phyloP scores from a whole-genome alignment of 2,888 invertebrate genomes.

The Drosophila ezoana region DNA sequence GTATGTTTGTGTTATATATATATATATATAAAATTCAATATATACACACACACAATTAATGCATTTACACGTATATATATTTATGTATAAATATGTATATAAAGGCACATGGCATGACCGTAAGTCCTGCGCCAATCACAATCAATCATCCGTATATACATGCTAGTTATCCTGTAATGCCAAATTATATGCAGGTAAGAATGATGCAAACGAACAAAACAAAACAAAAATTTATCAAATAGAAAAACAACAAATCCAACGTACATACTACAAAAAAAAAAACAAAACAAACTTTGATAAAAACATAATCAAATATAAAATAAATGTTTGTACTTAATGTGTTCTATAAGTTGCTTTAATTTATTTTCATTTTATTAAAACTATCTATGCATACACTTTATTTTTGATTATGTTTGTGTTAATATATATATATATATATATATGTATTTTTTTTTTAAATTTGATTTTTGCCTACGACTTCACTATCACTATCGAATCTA shows the following conservation, averaged over 20 bases:
- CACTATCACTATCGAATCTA: constrained; percentile 45
- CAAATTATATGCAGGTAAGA: constrained; percentile 86
- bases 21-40: constrained; percentile 25
- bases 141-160: constrained; percentile 86
- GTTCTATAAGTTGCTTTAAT: constrained; percentile 59
- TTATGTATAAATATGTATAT: constrained; percentile 53
- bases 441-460: constrained; percentile 3
- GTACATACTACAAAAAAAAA: constrained; percentile 36
- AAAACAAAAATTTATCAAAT: constrained; percentile 23
- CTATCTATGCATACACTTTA: background rate
- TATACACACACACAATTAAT: constrained; percentile 34
- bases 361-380: constrained; percentile 38
- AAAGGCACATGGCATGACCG: constrained; percentile 86
- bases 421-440: constrained; percentile 2
- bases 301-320: constrained; percentile 57
- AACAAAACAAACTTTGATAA: constrained; percentile 39
- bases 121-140: constrained; percentile 86
- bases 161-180: constrained; percentile 85
- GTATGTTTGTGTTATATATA: constrained; percentile 63
- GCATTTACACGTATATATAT: constrained; percentile 12
- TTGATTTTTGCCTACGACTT: constrained; percentile 31
- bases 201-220: constrained; percentile 45
- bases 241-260: constrained; percentile 31
- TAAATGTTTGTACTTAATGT: constrained; percentile 57
- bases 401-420: constrained; percentile 35